These are phyloP conservation scores for Pocillopora damicornis DNA, from an alignment of 64 coral and sea anemone species.

Conservation along the genomic window DNA sequence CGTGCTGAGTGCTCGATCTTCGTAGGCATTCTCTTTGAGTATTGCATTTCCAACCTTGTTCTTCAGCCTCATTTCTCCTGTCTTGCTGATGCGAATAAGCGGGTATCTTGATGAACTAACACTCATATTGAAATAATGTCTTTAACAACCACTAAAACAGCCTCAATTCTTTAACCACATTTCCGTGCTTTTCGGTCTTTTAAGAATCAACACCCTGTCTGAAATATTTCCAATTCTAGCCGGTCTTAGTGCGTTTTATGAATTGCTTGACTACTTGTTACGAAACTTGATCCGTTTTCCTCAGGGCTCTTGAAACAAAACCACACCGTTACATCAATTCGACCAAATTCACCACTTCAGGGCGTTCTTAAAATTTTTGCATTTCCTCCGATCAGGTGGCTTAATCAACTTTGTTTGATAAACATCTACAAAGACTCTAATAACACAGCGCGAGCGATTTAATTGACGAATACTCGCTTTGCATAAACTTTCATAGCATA, in stretches of 20 bases:
- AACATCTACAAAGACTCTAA: neutral
- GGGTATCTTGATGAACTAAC: slow-evolving; percentile 64
- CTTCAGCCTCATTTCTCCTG: slow-evolving; percentile 78
- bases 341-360: neutral
- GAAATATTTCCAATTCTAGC: too few relatives aligned
- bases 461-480: slow-evolving; percentile 3
- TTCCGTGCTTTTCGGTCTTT: neutral
- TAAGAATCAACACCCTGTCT: too few relatives aligned
- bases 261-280: neutral
- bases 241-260: neutral
- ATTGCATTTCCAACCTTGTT: slow-evolving; percentile 85
- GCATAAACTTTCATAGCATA: neutral
- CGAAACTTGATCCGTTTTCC: slow-evolving; percentile 6
- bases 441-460: neutral
- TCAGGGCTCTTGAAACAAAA: neutral
- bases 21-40: slow-evolving; percentile 82
- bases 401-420: neutral
- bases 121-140: slow-evolving; percentile 48
- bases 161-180: neutral
- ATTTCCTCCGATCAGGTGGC: neutral
- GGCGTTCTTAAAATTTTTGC: slow-evolving; percentile 27
- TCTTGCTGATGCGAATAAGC: slow-evolving; percentile 86
- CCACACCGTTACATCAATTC: neutral
- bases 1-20: slow-evolving; percentile 73
- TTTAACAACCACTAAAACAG: neutral